phyloP scores from a whole-genome alignment of 2,113 vertebrate species.

The Panurus biarmicus region DNA sequence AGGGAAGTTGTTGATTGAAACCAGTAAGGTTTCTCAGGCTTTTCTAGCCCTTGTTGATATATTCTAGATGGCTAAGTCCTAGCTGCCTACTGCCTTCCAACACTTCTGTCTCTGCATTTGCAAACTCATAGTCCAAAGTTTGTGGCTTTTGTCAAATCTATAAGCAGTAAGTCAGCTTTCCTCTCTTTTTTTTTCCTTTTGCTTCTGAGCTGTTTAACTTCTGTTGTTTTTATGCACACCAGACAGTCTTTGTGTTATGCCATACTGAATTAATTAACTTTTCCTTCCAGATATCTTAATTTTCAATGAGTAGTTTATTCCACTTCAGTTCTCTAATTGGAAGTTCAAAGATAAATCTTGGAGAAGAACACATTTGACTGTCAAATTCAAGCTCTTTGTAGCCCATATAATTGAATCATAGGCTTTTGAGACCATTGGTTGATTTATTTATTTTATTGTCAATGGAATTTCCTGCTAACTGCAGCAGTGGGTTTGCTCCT shows the following conservation, averaged over 20 bases:
- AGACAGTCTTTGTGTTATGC: background rate
- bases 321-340: conserved; percentile 33
- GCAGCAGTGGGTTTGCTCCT: background rate
- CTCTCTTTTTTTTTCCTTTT: background rate
- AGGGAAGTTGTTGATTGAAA: background rate
- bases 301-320: conserved; percentile 29
- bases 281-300: conserved; percentile 26
- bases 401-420: conserved; percentile 24
- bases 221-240: background rate
- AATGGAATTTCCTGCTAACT: conserved; percentile 47
- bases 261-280: conserved; percentile 33
- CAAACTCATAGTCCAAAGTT: background rate
- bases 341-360: conserved; percentile 23
- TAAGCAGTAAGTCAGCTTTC: background rate
- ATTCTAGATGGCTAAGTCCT: background rate
- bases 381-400: conserved; percentile 24
- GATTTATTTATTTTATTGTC: conserved; percentile 36
- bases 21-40: background rate
- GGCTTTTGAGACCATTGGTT: conserved; percentile 13
- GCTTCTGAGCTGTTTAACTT: background rate
- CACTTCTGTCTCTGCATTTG: background rate
- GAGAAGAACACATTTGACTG: background rate
- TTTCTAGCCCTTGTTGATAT: background rate
- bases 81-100: background rate
- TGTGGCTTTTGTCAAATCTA: background rate